Evolutionary conservation across 30 jellyfish, hydroid and myxozoan genomes (phyloP).

Genomic region (Chrysaora quinquecirrha): DNA sequence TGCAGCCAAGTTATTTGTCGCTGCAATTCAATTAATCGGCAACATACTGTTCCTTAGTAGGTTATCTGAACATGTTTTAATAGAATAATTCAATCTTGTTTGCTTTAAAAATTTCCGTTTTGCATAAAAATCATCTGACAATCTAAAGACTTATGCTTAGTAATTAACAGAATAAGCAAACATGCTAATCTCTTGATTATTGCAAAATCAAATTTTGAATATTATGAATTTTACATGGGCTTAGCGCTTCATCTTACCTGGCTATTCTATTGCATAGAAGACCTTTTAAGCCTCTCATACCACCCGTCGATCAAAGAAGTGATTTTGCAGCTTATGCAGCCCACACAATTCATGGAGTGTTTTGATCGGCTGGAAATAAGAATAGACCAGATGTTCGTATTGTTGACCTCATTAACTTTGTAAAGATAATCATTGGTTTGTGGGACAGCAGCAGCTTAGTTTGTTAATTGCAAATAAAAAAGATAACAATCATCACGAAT

Average conservation of each 20-base stretch:
- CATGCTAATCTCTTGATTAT: too few species aligned
- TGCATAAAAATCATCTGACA: too few species aligned
- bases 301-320: neutral
- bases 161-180: too few species aligned
- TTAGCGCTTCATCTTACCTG: neutral
- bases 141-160: too few species aligned
- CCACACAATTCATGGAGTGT: conserved; percentile 2
- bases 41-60: too few species aligned
- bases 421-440: neutral
- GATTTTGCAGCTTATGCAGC: neutral
- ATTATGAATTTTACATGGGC: too few species aligned
- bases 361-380: neutral
- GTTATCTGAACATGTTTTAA: too few species aligned
- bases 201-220: too few species aligned
- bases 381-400: neutral
- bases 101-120: too few species aligned
- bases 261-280: neutral
- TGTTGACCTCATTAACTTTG: neutral
- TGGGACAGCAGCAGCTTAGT: neutral
- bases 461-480: neutral
- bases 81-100: too few species aligned
- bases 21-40: too few species aligned
- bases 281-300: neutral
- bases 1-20: too few species aligned
- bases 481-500: neutral